Evolutionary conservation across 1,140 invertebrate species (phyloP).

Genomic region (Hycleus phaleratus): DNA sequence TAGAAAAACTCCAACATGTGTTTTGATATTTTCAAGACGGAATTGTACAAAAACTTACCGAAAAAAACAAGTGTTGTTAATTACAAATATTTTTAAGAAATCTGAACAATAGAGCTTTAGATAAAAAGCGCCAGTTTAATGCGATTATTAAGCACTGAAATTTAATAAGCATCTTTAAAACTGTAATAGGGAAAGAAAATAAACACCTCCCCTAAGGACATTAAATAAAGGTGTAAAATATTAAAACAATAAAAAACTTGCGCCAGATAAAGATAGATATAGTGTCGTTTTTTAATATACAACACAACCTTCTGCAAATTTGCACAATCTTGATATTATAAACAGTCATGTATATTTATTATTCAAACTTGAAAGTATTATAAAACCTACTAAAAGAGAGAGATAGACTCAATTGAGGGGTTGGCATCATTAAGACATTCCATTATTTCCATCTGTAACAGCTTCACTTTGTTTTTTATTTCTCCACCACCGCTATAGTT

Average conservation of each 20-base stretch:
- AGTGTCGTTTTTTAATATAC: slow-evolving; percentile 22
- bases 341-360: slow-evolving; percentile 36
- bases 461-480: slow-evolving; percentile 30
- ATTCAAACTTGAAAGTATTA: slow-evolving; percentile 30
- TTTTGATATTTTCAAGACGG: too few relatives aligned
- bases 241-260: slow-evolving; percentile 22
- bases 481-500: slow-evolving; percentile 7
- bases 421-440: slow-evolving; percentile 36
- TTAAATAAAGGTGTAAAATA: slow-evolving; percentile 37
- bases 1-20: slow-evolving; percentile 13
- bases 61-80: neutral
- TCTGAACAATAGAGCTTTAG: slow-evolving; percentile 26
- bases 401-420: too few relatives aligned
- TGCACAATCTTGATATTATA: slow-evolving; percentile 35
- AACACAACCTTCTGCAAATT: slow-evolving; percentile 30
- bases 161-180: slow-evolving; percentile 37
- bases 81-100: neutral
- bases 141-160: slow-evolving; percentile 35
- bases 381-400: slow-evolving; percentile 18
- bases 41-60: neutral
- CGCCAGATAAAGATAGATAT: slow-evolving; percentile 21
- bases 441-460: slow-evolving; percentile 39
- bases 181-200: slow-evolving; percentile 23
- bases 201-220: slow-evolving; percentile 25
- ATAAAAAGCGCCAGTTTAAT: slow-evolving; percentile 23